Percentiles rank a stretch among this genome's conserved stretches.
phyloP scores from a whole-genome alignment of 2,888 invertebrate species.

The Hydrotaea diabolus region DNA sequence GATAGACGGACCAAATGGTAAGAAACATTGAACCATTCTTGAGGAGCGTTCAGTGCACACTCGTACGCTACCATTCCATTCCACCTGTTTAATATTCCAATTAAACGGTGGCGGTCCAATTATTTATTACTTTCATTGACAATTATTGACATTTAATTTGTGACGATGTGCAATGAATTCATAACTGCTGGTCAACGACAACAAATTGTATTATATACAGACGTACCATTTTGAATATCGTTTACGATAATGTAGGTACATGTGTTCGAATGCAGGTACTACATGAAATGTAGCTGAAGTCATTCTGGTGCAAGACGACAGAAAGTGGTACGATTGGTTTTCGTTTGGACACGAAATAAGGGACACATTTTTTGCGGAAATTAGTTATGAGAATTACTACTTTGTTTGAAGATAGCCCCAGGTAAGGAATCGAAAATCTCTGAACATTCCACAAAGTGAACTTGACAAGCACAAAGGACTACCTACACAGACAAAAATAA shows the following conservation, averaged over 20 bases:
- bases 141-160: conserved; percentile 67
- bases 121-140: conserved; percentile 67
- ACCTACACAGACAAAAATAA: no score
- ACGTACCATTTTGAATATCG: no score
- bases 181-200: neutral
- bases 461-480: no score
- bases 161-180: conserved; percentile 63
- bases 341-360: neutral
- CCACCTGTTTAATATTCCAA: conserved; percentile 65
- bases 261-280: neutral
- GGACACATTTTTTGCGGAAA: no score
- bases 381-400: no score
- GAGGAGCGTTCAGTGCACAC: neutral
- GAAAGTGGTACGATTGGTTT: neutral
- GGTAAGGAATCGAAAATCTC: no score
- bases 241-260: no score
- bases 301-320: neutral
- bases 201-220: neutral
- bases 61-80: neutral
- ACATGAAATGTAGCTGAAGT: neutral
- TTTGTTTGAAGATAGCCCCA: no score
- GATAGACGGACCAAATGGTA: neutral
- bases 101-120: conserved; percentile 63
- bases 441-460: no score
- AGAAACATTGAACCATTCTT: conserved; percentile 22